Evolutionary conservation across 2,888 invertebrate genomes (phyloP), one percentile per base, ranked within the genome.

Genomic region (Glaucopsyche alexis): DNA sequence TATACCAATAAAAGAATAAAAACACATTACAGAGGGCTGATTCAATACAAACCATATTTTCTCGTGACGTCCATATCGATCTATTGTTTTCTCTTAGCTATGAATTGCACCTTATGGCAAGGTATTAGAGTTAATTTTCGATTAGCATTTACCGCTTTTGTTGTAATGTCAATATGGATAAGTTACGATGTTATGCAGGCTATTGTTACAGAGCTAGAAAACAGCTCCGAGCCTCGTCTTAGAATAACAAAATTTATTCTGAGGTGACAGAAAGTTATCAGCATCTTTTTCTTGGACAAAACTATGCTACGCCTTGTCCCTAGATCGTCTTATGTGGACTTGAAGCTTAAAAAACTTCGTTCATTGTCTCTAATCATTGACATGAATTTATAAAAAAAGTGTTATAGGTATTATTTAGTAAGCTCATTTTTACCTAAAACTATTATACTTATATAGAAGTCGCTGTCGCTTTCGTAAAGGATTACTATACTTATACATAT

Each of bases 41-140:
- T 42, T 42, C 40, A n/a, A 42, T 66, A 66, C 66, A 40, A 2
- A 66, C 66, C 16, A 40, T 66, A 66, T 66, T 66, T 66, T 66
- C 66, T 40, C 14, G 42, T 66, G 66, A 66, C 42, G 66, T 42
- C 42, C 42, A 16, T 66, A 42, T 42, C 66, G 42, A 42, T 45
- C 66, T 66, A 66, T 40, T 40, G 40, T 66, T 66, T 42, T 16
- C 14, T 42, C n/a, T 7, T 4, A n/a, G 9, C 29, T 66, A 16
- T 66, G 4, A 40, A 40, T 5, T 66, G n/a, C n/a, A 66, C n/a
- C 55, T 3, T 55, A 55, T 6, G 55, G 1, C 11, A 19, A 19
- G 5, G 19, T 55, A 3, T 0, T 55, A 29, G 19, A 55, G 6
- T 19, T 19, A 19, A 6, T 29, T 55, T 55, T 55, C 1, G 55